phyloP scores from a whole-genome alignment of 2,113 vertebrate genomes.

The Malurus melanocephalus region DNA sequence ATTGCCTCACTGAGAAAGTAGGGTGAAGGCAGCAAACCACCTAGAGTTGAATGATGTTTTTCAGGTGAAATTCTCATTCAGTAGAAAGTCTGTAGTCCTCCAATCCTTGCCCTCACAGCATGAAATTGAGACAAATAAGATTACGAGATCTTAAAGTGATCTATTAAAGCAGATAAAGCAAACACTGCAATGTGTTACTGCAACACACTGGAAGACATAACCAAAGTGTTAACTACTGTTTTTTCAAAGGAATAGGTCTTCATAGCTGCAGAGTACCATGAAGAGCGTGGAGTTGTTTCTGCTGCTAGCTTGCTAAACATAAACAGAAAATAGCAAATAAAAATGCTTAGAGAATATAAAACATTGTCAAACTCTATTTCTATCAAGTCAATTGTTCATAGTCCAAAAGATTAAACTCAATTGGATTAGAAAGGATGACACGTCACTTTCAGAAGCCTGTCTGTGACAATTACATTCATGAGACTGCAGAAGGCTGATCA shows the following conservation, averaged over 20 bases:
- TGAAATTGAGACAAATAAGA: neutral
- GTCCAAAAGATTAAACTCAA: neutral
- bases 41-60: neutral
- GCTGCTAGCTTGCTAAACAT: neutral
- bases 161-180: neutral
- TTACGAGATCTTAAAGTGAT: neutral
- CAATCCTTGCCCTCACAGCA: neutral
- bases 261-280: neutral
- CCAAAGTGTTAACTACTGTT: neutral
- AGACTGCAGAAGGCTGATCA: neutral
- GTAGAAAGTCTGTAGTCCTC: neutral
- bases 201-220: neutral
- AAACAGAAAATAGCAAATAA: neutral
- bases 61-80: neutral
- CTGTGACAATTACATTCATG: neutral
- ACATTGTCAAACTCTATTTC: neutral
- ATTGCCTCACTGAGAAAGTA: neutral
- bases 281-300: neutral
- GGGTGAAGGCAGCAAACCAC: neutral
- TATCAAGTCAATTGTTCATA: rapidly evolving
- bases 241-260: neutral
- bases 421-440: neutral
- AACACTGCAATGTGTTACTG: neutral
- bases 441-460: neutral
- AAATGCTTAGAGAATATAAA: neutral